These are phyloP conservation scores for Apomyelois bistriatella DNA, from an alignment of 2,888 invertebrate genomes.

Conservation along the genomic window DNA sequence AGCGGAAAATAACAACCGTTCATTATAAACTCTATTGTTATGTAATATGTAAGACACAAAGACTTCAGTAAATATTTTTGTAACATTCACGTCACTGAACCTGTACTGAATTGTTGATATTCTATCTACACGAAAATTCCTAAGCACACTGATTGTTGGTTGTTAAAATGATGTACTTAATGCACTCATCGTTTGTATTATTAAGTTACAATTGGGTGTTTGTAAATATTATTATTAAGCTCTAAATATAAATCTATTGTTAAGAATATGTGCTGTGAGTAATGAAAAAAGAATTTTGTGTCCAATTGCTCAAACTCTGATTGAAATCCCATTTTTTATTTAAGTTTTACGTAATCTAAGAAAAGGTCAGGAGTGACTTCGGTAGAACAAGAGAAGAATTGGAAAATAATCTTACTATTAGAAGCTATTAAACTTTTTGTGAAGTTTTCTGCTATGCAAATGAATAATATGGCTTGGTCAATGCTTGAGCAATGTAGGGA, in stretches of 20 bases:
- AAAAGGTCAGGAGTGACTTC: conserved; percentile 14
- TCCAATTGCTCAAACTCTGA: conserved; percentile 59
- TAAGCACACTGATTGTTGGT: conserved; percentile 63
- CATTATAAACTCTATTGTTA: conserved; percentile 73
- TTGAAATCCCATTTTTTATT: conserved; percentile 21
- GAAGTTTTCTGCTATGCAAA: background rate
- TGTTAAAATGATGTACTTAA: conserved; percentile 46
- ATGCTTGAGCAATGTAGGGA: conserved; percentile 22
- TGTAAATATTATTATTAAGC: conserved; percentile 60
- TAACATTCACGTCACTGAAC: conserved; percentile 49
- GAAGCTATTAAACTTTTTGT: background rate
- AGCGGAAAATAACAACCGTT: conserved; percentile 50
- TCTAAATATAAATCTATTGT: conserved; percentile 38
- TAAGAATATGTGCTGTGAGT: conserved; percentile 68
- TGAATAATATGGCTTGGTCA: conserved; percentile 8
- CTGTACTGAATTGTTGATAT: conserved; percentile 35
- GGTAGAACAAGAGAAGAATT: conserved; percentile 1
- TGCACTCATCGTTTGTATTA: conserved; percentile 57
- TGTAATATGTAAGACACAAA: conserved; percentile 70
- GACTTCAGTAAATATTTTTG: conserved; percentile 74
- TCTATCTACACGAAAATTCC: conserved; percentile 42
- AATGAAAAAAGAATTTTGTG: conserved; percentile 42
- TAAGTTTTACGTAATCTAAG: conserved; percentile 10
- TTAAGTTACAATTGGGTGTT: conserved; percentile 41
- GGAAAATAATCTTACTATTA: conserved; percentile 8